These are phyloP conservation scores for Yponomeuta malinellus DNA, from an alignment of 2,888 invertebrate species.

Conservation along the genomic window DNA sequence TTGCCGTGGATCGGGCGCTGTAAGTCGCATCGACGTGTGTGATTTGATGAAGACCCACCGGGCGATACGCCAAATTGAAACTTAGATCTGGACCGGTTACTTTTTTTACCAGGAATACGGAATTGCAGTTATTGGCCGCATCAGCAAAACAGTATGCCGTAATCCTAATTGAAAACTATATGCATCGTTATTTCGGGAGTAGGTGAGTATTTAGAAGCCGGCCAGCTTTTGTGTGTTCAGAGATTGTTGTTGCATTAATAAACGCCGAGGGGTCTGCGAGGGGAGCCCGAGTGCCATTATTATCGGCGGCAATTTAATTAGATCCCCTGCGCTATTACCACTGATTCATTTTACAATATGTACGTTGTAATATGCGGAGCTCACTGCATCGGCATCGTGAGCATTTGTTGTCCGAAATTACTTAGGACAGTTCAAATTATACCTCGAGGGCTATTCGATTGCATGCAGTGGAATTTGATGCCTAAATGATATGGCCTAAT, in stretches of 20 bases:
- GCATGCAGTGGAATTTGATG: background rate
- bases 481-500: background rate
- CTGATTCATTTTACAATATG: constrained; percentile 70
- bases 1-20: constrained; percentile 53
- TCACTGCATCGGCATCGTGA: no score
- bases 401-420: constrained; percentile 1
- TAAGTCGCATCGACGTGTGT: constrained; percentile 18
- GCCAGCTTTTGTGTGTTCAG: constrained; percentile 1
- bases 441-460: background rate
- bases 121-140: background rate
- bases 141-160: background rate
- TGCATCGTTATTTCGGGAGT: background rate
- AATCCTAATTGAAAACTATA: background rate
- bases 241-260: constrained; percentile 59
- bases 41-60: constrained; percentile 4
- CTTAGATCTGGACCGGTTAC: no score
- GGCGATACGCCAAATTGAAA: background rate
- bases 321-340: constrained; percentile 70
- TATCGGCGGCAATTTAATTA: constrained; percentile 75
- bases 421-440: background rate
- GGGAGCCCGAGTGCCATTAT: constrained; percentile 67
- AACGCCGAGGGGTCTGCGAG: constrained; percentile 66
- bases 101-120: no score
- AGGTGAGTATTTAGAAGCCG: constrained; percentile 1
- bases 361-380: constrained; percentile 1